Evolutionary conservation across 2,113 vertebrate genomes (phyloP), one percentile per base, ranked within the genome.

Genomic region (Phrynosoma blainvillii): DNA sequence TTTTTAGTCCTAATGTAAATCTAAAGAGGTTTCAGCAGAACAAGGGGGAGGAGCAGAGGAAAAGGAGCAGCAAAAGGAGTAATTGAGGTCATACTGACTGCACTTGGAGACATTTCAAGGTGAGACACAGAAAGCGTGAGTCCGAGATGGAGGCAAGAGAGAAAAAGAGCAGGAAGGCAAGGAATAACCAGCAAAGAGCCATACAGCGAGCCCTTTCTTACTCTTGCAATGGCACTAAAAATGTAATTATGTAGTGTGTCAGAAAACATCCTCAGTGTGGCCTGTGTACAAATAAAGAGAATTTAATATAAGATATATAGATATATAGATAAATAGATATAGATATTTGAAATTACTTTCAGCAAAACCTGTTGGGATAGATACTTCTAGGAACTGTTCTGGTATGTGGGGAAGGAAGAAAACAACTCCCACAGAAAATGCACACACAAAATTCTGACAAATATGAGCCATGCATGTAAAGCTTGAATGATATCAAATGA

Each of bases 71-170:
- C 86, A 42, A 70, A 6, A 92, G 54, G 74, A 88, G 74, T 95
- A 94, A 95, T 93, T 95, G 91, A 86, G 95, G 93, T 95, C 93
- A 92, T 66, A 88, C 89, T 90, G 89, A 84, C 91, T 75, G 91
- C 90, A 86, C 88, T 84, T 82, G 74, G 88, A 93, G 85, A 84
- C 85, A 81, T 93, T 94, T 96, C 91, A 92, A 94, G 92, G 91
- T 89, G 77, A 91, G 84, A 21, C 0, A 89, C 85, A 78, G 93
- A 56, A 42, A 82, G 40, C 56, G 88, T 59, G 88, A 93, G 83
- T 89, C 25, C 25, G 66, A 76, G 84, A 82, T 85, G 88, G 90
- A 87, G 12, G 21, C 79, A 87, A 91, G 84, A 79, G 75, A 68
- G 66, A 25, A 71, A 79, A 83, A 80, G 86, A 88, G 90, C 84